These are phyloP conservation scores for Ditylenchus dipsaci DNA, from an alignment of 1,140 invertebrate species.

Conservation along the genomic window DNA sequence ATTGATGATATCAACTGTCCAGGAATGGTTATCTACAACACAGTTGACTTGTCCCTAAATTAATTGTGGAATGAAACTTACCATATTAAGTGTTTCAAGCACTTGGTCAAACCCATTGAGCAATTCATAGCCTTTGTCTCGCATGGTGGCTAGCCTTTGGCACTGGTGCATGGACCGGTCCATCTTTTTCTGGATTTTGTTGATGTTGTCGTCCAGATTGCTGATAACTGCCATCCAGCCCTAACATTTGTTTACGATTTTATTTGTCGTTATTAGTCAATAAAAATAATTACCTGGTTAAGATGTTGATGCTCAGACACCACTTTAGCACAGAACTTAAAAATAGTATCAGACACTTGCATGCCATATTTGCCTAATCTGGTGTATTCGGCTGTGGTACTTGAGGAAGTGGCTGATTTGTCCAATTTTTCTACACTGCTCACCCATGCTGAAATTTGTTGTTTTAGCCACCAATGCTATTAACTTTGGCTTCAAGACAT, in stretches of 20 bases:
- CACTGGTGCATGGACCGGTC: slow-evolving; percentile 23
- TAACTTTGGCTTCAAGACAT: neutral
- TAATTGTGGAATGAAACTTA: too few relatives aligned
- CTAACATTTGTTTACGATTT: neutral
- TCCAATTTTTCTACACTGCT: slow-evolving; percentile 21
- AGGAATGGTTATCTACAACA: slow-evolving; percentile 16
- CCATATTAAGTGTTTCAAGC: slow-evolving; percentile 26
- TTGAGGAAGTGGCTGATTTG: slow-evolving; percentile 1
- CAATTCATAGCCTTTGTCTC: slow-evolving; percentile 26
- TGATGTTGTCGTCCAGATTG: slow-evolving; percentile 36
- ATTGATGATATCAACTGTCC: neutral
- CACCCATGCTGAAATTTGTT: slow-evolving; percentile 22
- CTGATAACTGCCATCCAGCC: slow-evolving; percentile 33
- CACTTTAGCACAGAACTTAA: slow-evolving; percentile 35
- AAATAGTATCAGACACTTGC: slow-evolving; percentile 26
- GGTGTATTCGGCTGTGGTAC: slow-evolving; percentile 13
- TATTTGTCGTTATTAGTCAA: neutral
- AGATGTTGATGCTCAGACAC: slow-evolving; percentile 34
- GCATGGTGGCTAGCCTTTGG: slow-evolving; percentile 27
- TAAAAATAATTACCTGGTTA: slow-evolving; percentile 20
- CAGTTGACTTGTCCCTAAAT: too few relatives aligned
- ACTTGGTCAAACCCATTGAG: slow-evolving; percentile 31
- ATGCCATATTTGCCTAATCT: slow-evolving; percentile 29
- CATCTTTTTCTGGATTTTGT: slow-evolving; percentile 25
- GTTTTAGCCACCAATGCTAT: neutral